These are phyloP conservation scores for Spodoptera picta DNA, from an alignment of 2,888 invertebrate species.

Conservation along the genomic window DNA sequence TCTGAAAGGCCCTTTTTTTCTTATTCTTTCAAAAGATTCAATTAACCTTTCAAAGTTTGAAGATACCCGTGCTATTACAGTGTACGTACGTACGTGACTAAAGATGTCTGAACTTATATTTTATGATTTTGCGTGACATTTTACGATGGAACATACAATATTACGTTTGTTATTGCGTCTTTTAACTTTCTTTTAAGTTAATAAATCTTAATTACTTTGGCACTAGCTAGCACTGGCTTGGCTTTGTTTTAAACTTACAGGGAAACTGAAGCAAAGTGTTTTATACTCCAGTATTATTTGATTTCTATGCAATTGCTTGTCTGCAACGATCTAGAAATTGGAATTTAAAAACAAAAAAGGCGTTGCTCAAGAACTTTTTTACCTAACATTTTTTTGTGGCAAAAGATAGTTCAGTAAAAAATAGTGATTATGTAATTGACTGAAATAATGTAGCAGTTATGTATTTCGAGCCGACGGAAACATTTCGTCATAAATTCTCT, in stretches of 20 bases:
- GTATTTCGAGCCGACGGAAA: conserved; percentile 4
- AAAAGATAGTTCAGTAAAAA: not conserved
- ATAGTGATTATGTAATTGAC: conserved; percentile 5
- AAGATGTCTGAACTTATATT: not conserved
- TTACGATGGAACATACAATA: conserved; percentile 2
- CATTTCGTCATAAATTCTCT: conserved; percentile 22
- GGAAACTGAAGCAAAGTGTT: conserved; percentile 23
- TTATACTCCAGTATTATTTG: not conserved
- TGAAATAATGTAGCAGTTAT: conserved; percentile 19
- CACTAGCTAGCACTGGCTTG: no score
- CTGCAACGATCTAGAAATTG: no score
- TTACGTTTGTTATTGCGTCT: conserved; percentile 5
- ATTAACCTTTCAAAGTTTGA: conserved; percentile 3
- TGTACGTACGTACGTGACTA: not conserved
- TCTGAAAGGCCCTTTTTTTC: not conserved
- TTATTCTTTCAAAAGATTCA: not conserved
- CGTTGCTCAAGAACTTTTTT: not conserved
- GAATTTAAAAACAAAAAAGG: no score
- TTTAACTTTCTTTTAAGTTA: conserved; percentile 24
- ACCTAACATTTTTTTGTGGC: not conserved
- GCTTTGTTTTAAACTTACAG: conserved; percentile 14
- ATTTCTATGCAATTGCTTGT: no score
- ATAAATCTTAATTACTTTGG: conserved; percentile 40
- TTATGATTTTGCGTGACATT: conserved; percentile 20
- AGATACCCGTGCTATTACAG: not conserved